A percentile compares a stretch with the other conserved stretches of the same genome.
Conservation (phyloP, 2,797 vertebrate genomes). For the Helarctos malayanus region DNA sequence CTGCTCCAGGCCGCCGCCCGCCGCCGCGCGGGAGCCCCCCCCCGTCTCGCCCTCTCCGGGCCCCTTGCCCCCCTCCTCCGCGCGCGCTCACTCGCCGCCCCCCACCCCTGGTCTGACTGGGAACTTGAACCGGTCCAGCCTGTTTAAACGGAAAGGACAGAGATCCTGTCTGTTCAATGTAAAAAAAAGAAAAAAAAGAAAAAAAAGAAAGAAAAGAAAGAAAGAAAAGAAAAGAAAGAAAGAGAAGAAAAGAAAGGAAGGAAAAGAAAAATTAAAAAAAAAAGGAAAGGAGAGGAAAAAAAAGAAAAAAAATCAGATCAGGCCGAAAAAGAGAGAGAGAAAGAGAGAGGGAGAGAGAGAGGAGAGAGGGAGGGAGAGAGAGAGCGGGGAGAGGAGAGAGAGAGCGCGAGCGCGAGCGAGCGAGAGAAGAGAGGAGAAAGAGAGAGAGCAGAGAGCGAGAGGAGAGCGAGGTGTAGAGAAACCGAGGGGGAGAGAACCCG, state of each 20-base stretch:
- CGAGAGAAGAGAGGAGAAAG: slow-evolving; percentile 76
- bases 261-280: background rate
- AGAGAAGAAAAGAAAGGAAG: background rate
- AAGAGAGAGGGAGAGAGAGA: slow-evolving; percentile 44
- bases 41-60: slow-evolving; percentile 83
- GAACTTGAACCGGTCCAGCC: slow-evolving; percentile 94
- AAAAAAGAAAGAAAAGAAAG: slow-evolving; percentile 72
- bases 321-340: background rate
- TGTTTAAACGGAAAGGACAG: slow-evolving; percentile 99
- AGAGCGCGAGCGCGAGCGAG: slow-evolving; percentile 83
- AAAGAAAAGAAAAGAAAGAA: background rate
- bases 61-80: slow-evolving; percentile 70
- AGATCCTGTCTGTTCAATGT: slow-evolving; percentile 97
- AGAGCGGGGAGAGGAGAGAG: slow-evolving; percentile 90
- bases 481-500: slow-evolving; percentile 82
- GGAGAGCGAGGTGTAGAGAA: slow-evolving; percentile 82
- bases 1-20: slow-evolving; percentile 74
- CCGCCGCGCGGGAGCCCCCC: slow-evolving; percentile 76
- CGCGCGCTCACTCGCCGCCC: slow-evolving; percentile 85
- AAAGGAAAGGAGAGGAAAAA: rapidly evolving
- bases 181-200: slow-evolving; percentile 92
- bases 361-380: slow-evolving; percentile 25
- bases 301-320: slow-evolving; percentile 64
- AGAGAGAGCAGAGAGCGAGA: slow-evolving; percentile 74
- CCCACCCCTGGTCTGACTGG: slow-evolving; percentile 92